A percentile compares a stretch with the other conserved stretches of the same genome.
Evolutionary conservation across 2,113 vertebrate species (phyloP).

Genomic region (Carlito syrichta): DNA sequence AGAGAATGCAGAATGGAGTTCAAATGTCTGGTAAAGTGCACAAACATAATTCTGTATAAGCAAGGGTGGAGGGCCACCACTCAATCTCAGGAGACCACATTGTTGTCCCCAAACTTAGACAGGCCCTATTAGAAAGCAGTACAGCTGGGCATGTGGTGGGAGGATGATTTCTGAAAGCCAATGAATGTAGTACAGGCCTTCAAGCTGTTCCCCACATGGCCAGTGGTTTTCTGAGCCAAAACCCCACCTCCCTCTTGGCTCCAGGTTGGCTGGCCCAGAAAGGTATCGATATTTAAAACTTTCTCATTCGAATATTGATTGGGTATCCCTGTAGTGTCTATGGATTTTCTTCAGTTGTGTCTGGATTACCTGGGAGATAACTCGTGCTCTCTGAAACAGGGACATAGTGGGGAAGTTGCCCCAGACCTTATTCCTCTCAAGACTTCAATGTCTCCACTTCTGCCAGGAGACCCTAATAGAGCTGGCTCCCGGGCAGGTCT

Average conservation of each 20-base stretch:
- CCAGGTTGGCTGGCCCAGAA: neutral
- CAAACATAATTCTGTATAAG: neutral
- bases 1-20: neutral
- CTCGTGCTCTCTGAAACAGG: neutral
- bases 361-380: neutral
- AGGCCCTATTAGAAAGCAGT: neutral
- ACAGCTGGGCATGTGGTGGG: neutral
- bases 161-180: neutral
- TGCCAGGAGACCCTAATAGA: neutral
- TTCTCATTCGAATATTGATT: neutral
- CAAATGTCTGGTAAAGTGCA: neutral
- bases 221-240: neutral
- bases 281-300: neutral
- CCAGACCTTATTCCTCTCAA: neutral
- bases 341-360: neutral
- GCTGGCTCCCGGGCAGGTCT: neutral
- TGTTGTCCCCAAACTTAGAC: neutral
- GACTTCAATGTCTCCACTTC: accelerated
- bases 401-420: neutral
- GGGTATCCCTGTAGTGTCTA: neutral
- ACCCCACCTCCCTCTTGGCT: neutral
- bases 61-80: neutral
- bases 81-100: neutral
- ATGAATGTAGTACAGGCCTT: accelerated
- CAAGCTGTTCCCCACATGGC: neutral